phyloP scores from a whole-genome alignment of 2,113 vertebrate genomes.

The Phrynocephalus versicolor region DNA sequence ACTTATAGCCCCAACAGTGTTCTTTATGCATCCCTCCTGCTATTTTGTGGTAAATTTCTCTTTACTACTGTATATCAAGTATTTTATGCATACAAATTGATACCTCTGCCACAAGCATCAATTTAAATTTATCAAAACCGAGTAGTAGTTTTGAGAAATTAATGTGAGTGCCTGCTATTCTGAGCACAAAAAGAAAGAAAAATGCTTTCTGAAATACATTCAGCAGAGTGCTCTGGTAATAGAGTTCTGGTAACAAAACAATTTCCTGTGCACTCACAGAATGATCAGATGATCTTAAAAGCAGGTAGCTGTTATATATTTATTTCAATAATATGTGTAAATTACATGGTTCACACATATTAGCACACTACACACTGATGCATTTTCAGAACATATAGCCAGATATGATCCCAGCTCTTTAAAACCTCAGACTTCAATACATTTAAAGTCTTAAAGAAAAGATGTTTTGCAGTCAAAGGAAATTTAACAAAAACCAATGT shows the following conservation, averaged over 20 bases:
- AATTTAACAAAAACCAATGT: background rate
- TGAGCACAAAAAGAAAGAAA: slow-evolving; percentile 57
- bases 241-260: slow-evolving; percentile 52
- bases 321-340: background rate
- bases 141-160: slow-evolving; percentile 60
- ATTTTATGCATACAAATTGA: slow-evolving; percentile 62
- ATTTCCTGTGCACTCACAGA: slow-evolving; percentile 30
- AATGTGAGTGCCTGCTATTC: slow-evolving; percentile 49
- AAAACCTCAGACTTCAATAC: background rate
- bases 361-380: background rate
- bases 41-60: slow-evolving; percentile 59
- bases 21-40: slow-evolving; percentile 51
- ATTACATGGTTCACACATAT: background rate
- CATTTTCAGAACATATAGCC: background rate
- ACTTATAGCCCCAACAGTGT: slow-evolving; percentile 34
- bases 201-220: slow-evolving; percentile 45
- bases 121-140: slow-evolving; percentile 64
- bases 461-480: background rate
- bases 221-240: slow-evolving; percentile 57
- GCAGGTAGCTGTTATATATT: slow-evolving; percentile 37
- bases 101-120: slow-evolving; percentile 59
- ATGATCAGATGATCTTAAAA: slow-evolving; percentile 30
- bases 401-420: background rate
- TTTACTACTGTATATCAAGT: slow-evolving; percentile 63
- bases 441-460: background rate